A percentile compares a stretch with the other conserved stretches of the same genome.
Evolutionary conservation across 2,113 vertebrate genomes (phyloP).

Genomic region (Podocnemis expansa): DNA sequence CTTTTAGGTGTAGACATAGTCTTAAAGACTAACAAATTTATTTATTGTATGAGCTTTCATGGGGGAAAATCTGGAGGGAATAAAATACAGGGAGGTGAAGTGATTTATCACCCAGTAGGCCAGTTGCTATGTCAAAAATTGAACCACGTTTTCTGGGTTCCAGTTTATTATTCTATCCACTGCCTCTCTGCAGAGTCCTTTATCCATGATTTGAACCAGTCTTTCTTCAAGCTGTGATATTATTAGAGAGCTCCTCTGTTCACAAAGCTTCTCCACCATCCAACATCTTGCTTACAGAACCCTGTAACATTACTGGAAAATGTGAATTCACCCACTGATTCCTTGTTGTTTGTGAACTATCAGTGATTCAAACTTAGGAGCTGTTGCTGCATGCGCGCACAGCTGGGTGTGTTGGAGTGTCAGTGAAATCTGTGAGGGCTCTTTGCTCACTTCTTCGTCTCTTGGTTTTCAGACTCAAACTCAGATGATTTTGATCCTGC

Average conservation of each 20-base stretch:
- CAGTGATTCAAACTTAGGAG: not conserved
- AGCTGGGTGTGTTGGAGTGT: no score
- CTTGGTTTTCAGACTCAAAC: slow-evolving; percentile 90
- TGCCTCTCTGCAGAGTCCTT: not conserved
- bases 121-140: not conserved
- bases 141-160: not conserved
- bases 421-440: not conserved
- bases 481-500: slow-evolving; percentile 99
- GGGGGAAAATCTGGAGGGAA: not conserved
- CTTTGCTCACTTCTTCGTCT: not conserved
- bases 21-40: no score
- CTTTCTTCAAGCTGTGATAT: not conserved
- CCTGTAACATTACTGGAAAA: not conserved
- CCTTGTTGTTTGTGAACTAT: not conserved
- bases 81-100: not conserved
- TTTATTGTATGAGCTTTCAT: no score
- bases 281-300: not conserved
- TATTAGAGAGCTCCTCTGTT: not conserved
- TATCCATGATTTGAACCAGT: rapidly evolving
- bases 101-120: not conserved
- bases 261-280: not conserved
- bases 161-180: not conserved
- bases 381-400: no score
- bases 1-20: no score
- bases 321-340: not conserved